phyloP scores from a whole-genome alignment of 1,140 invertebrate species.

The Cydia fagiglandana region DNA sequence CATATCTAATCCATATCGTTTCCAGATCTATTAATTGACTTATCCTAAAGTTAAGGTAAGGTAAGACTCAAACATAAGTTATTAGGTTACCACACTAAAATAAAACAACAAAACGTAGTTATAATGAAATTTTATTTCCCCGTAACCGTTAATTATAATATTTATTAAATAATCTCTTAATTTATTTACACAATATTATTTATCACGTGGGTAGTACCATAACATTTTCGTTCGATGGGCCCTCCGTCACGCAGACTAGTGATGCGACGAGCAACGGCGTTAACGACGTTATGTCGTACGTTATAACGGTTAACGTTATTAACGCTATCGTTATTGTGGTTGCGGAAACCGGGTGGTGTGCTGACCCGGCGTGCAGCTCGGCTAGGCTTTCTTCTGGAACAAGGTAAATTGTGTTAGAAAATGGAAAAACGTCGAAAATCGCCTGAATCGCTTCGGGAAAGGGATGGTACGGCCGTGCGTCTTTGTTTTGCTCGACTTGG shows the following conservation, averaged over 20 bases:
- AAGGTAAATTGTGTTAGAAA: slow-evolving; percentile 49
- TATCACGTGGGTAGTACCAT: slow-evolving; percentile 68
- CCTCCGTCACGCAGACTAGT: slow-evolving; percentile 44
- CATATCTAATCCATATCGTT: too few species aligned
- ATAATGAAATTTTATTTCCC: slow-evolving; percentile 67
- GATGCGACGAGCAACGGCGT: slow-evolving; percentile 45
- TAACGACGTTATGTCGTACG: slow-evolving; percentile 49
- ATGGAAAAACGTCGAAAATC: too few species aligned
- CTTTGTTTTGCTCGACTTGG: too few species aligned
- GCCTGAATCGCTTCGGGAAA: too few species aligned
- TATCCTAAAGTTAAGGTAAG: too few species aligned
- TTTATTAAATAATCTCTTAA: slow-evolving; percentile 54
- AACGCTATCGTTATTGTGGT: slow-evolving; percentile 15
- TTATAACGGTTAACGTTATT: slow-evolving; percentile 42
- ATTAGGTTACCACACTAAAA: slow-evolving; percentile 25
- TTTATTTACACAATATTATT: slow-evolving; percentile 49
- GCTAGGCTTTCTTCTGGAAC: slow-evolving; percentile 73
- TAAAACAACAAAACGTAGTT: slow-evolving; percentile 43
- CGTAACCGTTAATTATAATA: slow-evolving; percentile 57
- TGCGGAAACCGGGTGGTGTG: slow-evolving; percentile 43
- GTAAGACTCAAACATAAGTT: too few species aligned
- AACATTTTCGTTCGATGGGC: slow-evolving; percentile 44
- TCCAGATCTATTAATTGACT: too few species aligned
- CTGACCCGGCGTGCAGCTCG: slow-evolving; percentile 59
- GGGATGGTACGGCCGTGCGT: too few species aligned